Evolutionary conservation across 2,888 invertebrate genomes (phyloP).

Genomic region (Deroplatys truncata): DNA sequence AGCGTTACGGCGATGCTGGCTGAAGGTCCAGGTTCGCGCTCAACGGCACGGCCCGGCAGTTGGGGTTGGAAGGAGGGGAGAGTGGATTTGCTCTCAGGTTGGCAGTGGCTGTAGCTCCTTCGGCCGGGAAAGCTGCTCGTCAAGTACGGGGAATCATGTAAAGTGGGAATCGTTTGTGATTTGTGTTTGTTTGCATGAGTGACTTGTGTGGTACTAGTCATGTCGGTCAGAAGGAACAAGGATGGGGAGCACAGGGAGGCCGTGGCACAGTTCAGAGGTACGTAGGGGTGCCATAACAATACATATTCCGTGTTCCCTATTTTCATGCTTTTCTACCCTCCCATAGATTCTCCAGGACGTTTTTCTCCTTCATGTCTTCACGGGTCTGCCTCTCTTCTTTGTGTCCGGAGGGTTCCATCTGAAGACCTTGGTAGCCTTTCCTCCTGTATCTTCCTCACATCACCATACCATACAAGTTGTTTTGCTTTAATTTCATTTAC

Average conservation of each 20-base stretch:
- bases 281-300: no score
- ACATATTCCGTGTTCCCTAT: no score
- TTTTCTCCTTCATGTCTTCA: no score
- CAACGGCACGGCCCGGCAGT: not conserved
- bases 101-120: not conserved
- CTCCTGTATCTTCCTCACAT: no score
- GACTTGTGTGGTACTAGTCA: not conserved
- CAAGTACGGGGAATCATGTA: not conserved
- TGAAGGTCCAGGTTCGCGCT: not conserved
- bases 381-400: no score
- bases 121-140: not conserved
- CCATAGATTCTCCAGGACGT: no score
- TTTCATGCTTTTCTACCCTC: no score
- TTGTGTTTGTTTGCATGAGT: not conserved
- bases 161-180: not conserved
- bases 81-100: not conserved
- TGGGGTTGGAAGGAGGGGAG: no score
- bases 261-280: not conserved
- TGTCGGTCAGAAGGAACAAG: not conserved
- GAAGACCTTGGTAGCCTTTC: no score
- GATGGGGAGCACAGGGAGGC: not conserved
- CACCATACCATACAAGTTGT: no score
- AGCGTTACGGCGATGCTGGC: not conserved
- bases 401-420: no score
- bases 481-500: no score